Percentiles rank a stretch among this genome's conserved stretches.
Conservation (phyloP, 2,797 vertebrate species). For the Bradypodion ventrale region DNA sequence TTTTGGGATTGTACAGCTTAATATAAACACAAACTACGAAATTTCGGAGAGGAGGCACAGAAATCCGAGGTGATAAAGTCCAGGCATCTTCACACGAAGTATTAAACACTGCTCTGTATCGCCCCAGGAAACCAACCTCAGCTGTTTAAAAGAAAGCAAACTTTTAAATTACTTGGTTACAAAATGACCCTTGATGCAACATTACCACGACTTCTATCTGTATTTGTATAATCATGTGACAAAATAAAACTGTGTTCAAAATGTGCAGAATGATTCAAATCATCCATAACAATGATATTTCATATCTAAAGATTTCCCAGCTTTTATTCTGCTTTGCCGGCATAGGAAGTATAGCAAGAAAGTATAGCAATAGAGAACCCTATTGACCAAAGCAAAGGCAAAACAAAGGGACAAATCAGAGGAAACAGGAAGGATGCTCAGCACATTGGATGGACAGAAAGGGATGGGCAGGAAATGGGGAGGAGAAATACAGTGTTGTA, state of each 20-base stretch:
- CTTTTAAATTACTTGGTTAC: neutral
- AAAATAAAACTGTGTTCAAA: neutral
- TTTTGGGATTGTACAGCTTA: conserved; percentile 56
- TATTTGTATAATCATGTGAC: neutral
- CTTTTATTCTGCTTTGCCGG: neutral
- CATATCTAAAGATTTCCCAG: neutral
- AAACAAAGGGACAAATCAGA: too few species aligned
- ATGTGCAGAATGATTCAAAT: neutral
- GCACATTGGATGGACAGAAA: too few species aligned
- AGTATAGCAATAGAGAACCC: too few species aligned
- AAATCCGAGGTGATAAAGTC: conserved; percentile 63
- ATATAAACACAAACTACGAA: conserved; percentile 70
- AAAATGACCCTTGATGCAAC: neutral
- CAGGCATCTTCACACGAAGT: conserved; percentile 64
- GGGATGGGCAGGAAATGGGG: too few species aligned
- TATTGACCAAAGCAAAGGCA: too few species aligned
- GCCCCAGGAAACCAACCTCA: conserved; percentile 60
- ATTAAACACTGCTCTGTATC: conserved; percentile 68
- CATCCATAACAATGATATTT: neutral
- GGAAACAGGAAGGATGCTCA: too few species aligned
- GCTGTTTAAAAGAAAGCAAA: conserved; percentile 42
- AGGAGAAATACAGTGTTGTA: too few species aligned
- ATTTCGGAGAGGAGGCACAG: conserved; percentile 59
- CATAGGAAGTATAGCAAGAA: too few species aligned
- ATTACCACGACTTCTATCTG: neutral